phyloP scores from a whole-genome alignment of 2,797 vertebrate species.

The Rachycentron canadum region DNA sequence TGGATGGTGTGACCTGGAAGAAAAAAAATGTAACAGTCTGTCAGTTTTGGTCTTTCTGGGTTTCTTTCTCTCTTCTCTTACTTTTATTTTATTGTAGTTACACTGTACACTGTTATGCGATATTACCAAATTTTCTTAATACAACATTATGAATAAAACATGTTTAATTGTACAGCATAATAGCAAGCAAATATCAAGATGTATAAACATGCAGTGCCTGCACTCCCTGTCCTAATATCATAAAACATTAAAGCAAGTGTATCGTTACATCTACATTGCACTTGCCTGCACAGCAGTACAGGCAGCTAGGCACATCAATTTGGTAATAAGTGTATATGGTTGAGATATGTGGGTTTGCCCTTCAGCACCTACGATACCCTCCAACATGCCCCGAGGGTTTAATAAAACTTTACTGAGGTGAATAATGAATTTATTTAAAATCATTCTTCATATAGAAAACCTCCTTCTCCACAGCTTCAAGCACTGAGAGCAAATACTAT shows the following conservation, averaged over 20 bases:
- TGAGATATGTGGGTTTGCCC: slow-evolving; percentile 77
- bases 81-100: slow-evolving; percentile 22
- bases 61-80: neutral
- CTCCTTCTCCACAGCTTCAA: slow-evolving; percentile 76
- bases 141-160: slow-evolving; percentile 77
- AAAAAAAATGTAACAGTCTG: slow-evolving; percentile 28
- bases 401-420: slow-evolving; percentile 86
- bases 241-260: slow-evolving; percentile 77
- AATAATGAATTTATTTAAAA: slow-evolving; percentile 86
- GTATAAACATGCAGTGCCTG: slow-evolving; percentile 61
- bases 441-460: slow-evolving; percentile 79
- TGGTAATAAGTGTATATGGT: slow-evolving; percentile 78
- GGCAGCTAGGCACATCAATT: slow-evolving; percentile 73
- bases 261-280: slow-evolving; percentile 67
- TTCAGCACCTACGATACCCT: slow-evolving; percentile 75
- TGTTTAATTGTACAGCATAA: slow-evolving; percentile 68
- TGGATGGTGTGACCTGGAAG: slow-evolving; percentile 91
- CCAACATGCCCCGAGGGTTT: slow-evolving; percentile 80
- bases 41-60: slow-evolving; percentile 23
- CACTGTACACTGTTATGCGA: slow-evolving; percentile 18
- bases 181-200: slow-evolving; percentile 66
- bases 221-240: slow-evolving; percentile 66
- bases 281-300: slow-evolving; percentile 62
- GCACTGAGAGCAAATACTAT: slow-evolving; percentile 76
- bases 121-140: slow-evolving; percentile 65